These are phyloP conservation scores for Amblyteles armatorius DNA, from an alignment of 2,888 invertebrate species.

Conservation along the genomic window DNA sequence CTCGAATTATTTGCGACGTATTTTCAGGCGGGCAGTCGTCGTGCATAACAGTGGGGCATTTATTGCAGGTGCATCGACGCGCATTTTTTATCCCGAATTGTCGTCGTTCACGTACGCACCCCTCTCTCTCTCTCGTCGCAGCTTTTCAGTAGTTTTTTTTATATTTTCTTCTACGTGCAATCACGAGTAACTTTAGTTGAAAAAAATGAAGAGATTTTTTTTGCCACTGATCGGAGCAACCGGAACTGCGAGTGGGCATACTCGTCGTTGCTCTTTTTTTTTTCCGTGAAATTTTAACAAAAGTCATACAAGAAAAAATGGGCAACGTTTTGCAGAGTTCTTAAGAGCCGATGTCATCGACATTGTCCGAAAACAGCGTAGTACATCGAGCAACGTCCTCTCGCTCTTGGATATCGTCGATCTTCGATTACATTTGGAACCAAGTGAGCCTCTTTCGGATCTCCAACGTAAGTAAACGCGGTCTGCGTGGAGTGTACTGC, in stretches of 20 bases:
- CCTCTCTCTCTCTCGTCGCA: background rate
- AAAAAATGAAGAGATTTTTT: background rate
- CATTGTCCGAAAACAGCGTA: slow-evolving; percentile 82
- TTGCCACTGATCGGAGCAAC: background rate
- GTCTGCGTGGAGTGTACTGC: slow-evolving; percentile 14
- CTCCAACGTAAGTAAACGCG: slow-evolving; percentile 80
- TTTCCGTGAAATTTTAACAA: slow-evolving; percentile 6
- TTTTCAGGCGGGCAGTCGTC: background rate
- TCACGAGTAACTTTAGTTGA: background rate
- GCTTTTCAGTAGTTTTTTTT: background rate
- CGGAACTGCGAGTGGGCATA: slow-evolving; percentile 20
- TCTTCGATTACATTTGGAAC: slow-evolving; percentile 84
- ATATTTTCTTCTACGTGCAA: background rate
- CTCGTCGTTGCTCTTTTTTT: slow-evolving; percentile 4
- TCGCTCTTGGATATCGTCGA: slow-evolving; percentile 83
- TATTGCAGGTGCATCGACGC: background rate
- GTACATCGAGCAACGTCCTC: slow-evolving; percentile 82
- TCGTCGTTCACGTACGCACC: background rate
- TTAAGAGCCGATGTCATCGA: slow-evolving; percentile 83
- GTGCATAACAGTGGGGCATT: background rate
- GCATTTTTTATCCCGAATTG: background rate
- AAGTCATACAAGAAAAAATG: slow-evolving; percentile 37
- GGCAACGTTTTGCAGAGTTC: slow-evolving; percentile 81
- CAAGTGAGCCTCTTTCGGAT: slow-evolving; percentile 84
- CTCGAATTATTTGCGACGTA: background rate